These are phyloP conservation scores for Lysandra bellargus DNA, from an alignment of 2,888 invertebrate genomes.

Conservation along the genomic window DNA sequence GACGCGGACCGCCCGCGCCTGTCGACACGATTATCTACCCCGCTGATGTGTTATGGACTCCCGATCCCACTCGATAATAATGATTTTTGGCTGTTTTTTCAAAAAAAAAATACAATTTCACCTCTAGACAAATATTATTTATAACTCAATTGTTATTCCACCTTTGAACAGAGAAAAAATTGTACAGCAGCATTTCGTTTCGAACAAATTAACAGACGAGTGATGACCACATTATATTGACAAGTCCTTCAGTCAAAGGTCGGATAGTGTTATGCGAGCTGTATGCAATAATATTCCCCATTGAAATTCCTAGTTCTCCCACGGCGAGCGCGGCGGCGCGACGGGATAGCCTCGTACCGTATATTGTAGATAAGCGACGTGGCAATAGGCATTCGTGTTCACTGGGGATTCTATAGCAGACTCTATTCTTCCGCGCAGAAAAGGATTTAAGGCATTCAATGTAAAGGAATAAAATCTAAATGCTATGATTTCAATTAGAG, in stretches of 20 bases:
- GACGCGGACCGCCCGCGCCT: slow-evolving; percentile 54
- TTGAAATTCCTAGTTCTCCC: slow-evolving; percentile 57
- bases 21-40: slow-evolving; percentile 63
- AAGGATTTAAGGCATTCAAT: slow-evolving; percentile 67
- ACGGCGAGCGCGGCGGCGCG: slow-evolving; percentile 42
- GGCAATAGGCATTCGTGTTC: slow-evolving; percentile 78
- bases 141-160: no score
- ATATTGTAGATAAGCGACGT: slow-evolving; percentile 74
- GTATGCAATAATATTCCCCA: slow-evolving; percentile 56
- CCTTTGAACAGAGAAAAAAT: neutral
- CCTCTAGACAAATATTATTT: no score
- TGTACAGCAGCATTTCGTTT: neutral
- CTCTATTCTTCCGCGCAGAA: slow-evolving; percentile 71
- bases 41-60: slow-evolving; percentile 48
- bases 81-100: slow-evolving; percentile 13
- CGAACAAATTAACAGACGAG: neutral
- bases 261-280: slow-evolving; percentile 37
- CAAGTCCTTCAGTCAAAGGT: neutral
- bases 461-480: slow-evolving; percentile 57
- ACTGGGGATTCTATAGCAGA: slow-evolving; percentile 73
- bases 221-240: neutral
- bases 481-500: slow-evolving; percentile 49
- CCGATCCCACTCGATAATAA: slow-evolving; percentile 48
- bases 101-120: neutral
- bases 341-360: slow-evolving; percentile 53